Evolutionary conservation across 2,797 vertebrate genomes (phyloP).

Genomic region (Coreius guichenoti): DNA sequence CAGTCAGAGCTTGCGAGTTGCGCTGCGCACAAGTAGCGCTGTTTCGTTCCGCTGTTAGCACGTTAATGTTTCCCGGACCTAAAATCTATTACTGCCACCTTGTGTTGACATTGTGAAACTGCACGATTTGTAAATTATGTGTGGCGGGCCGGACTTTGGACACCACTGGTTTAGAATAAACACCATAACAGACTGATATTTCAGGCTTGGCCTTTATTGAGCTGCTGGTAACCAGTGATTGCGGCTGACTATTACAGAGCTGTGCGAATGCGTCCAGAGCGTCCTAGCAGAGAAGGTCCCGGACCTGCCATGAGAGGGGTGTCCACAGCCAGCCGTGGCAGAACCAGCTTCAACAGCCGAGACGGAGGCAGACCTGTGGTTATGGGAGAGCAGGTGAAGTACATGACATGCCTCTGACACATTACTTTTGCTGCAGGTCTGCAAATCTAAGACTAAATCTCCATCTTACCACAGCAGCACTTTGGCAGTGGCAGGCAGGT

Average conservation of each 20-base stretch:
- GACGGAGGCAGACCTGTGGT: conserved; percentile 85
- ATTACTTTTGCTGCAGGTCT: background rate
- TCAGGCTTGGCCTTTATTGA: background rate
- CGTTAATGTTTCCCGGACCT: no score
- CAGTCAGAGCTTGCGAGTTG: no score
- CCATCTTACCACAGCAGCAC: conserved; percentile 72
- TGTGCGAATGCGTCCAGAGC: conserved; percentile 84
- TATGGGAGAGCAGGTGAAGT: conserved; percentile 84
- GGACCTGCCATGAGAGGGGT: conserved; percentile 84
- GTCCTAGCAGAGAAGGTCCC: conserved; percentile 87
- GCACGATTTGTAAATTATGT: no score
- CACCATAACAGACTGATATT: background rate
- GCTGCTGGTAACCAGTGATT: background rate
- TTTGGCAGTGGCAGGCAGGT: conserved; percentile 90
- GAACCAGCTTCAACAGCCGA: conserved; percentile 84
- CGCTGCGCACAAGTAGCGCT: no score
- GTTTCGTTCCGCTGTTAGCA: no score
- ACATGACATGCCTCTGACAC: background rate
- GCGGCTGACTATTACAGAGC: conserved; percentile 63
- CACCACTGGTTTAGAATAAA: background rate
- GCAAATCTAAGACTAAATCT: background rate
- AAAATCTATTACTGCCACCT: no score
- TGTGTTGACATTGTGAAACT: no score
- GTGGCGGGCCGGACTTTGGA: no score
- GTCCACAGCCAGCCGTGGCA: conserved; percentile 82